These are phyloP conservation scores for Phaetusa simplex DNA, from an alignment of 2,113 vertebrate species.

Conservation along the genomic window DNA sequence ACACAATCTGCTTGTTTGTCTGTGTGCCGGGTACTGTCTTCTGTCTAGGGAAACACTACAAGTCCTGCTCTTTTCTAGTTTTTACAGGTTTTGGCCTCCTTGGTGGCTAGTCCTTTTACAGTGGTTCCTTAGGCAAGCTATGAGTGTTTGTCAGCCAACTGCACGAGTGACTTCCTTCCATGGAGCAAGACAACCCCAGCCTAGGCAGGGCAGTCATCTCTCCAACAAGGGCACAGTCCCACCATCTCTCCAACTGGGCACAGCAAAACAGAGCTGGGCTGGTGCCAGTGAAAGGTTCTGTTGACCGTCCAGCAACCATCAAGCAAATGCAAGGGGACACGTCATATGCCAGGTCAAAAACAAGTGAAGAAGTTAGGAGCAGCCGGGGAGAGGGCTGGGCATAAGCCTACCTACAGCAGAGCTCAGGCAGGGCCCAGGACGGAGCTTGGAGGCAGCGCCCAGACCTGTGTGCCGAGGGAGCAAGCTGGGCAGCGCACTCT, in stretches of 20 bases:
- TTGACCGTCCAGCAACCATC: neutral
- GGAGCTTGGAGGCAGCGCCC: neutral
- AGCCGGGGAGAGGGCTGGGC: neutral
- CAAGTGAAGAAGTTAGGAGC: neutral
- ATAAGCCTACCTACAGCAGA: neutral
- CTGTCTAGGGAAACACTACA: neutral
- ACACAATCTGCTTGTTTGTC: neutral
- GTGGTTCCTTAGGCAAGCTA: neutral
- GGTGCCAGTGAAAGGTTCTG: neutral
- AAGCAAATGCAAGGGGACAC: neutral
- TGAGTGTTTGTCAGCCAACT: neutral
- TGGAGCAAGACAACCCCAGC: neutral
- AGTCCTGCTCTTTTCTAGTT: neutral
- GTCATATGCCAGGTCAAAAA: neutral
- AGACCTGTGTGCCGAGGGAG: neutral
- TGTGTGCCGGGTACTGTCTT: neutral
- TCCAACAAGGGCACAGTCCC: neutral
- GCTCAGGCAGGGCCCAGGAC: neutral
- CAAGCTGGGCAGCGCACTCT: neutral
- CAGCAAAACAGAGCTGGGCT: neutral
- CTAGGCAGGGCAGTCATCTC: neutral
- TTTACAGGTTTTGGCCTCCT: neutral
- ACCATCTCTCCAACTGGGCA: too few species aligned
- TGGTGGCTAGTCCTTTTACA: neutral
- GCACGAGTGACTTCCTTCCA: neutral